Conservation (phyloP, 92 coral and sea anemone species). For the Diadumene lineata region DNA sequence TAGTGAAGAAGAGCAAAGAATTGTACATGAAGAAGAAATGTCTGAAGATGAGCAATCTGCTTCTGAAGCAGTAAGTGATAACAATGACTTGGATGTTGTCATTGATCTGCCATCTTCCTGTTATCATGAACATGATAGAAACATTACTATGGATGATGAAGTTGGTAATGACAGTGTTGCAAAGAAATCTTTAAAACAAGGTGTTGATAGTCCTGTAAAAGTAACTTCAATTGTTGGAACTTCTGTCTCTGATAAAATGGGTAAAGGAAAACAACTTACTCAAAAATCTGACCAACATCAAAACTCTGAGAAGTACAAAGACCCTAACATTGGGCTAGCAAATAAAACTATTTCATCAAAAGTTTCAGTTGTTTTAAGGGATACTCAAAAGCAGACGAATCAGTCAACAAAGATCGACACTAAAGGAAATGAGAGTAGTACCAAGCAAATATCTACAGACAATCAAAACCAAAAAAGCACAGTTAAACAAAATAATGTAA, state of each 20-base stretch:
- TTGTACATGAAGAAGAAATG: background rate
- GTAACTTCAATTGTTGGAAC: background rate
- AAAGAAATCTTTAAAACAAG: background rate
- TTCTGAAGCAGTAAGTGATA: background rate
- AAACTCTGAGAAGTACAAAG: background rate
- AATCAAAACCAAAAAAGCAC: background rate
- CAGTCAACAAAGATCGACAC: background rate
- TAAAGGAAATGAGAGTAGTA: background rate
- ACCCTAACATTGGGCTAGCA: background rate
- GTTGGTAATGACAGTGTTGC: background rate
- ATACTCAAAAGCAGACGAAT: background rate
- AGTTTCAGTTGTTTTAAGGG: background rate
- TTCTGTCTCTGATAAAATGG: background rate
- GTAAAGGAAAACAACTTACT: background rate
- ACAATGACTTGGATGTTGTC: too few species aligned
- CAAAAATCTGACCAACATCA: background rate
- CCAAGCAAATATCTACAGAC: background rate
- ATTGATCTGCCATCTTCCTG: too few species aligned
- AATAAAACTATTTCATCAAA: constrained; percentile 14
- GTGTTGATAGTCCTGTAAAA: background rate
- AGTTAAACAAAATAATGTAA: constrained; percentile 5
- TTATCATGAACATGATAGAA: too few species aligned
- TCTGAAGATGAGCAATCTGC: background rate
- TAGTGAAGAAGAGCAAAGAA: constrained; percentile 8
- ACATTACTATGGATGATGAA: background rate